Percentiles rank a stretch among this genome's conserved stretches.
Conservation (phyloP, 2,797 vertebrate genomes). For the Micromesistius poutassou region DNA sequence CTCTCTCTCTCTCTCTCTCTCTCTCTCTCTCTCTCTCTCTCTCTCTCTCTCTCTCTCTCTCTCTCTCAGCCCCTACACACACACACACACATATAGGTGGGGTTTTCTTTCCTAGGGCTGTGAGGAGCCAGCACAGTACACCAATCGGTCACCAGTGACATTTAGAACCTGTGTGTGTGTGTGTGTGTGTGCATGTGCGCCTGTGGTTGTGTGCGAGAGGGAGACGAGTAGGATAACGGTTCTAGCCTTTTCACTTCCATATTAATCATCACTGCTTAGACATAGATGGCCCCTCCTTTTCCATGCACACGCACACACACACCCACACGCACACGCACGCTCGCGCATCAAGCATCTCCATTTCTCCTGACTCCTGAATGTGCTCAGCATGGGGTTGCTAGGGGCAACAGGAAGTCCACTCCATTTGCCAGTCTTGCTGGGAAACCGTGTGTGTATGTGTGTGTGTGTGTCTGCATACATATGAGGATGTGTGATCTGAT, state of each 20-base stretch:
- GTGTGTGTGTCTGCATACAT: neutral
- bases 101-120: constrained; percentile 35
- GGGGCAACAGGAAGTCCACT: constrained; percentile 43
- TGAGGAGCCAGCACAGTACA: constrained; percentile 22
- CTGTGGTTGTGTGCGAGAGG: constrained; percentile 6
- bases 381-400: constrained; percentile 44
- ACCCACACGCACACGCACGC: constrained; percentile 18
- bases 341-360: constrained; percentile 36
- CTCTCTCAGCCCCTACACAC: neutral
- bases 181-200: constrained; percentile 3
- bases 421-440: constrained; percentile 19
- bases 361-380: constrained; percentile 23
- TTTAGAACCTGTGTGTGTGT: constrained; percentile 3
- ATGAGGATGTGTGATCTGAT: neutral
- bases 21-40: neutral
- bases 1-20: constrained; percentile 1
- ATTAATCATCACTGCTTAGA: constrained; percentile 37
- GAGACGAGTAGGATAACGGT: neutral
- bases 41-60: constrained; percentile 1
- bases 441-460: constrained; percentile 2
- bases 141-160: constrained; percentile 4
- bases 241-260: constrained; percentile 26
- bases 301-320: constrained; percentile 11
- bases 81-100: constrained; percentile 18
- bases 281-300: constrained; percentile 17